phyloP scores from a whole-genome alignment of 2,113 vertebrate species.

The Sylvia atricapilla region DNA sequence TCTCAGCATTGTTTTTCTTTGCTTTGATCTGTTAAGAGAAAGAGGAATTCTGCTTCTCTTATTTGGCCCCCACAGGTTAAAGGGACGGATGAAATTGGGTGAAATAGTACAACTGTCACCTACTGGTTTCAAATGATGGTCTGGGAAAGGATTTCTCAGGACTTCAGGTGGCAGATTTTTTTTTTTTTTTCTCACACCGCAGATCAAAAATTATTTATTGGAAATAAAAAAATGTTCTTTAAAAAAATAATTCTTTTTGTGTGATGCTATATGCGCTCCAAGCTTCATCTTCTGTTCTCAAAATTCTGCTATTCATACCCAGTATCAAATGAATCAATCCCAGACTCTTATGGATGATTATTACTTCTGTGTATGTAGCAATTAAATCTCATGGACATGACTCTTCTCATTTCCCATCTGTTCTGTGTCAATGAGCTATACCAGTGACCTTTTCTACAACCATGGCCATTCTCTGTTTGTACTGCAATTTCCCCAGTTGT shows the following conservation, averaged over 20 bases:
- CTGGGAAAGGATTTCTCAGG: neutral
- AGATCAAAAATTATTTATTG: constrained; percentile 12
- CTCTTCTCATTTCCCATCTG: constrained; percentile 11
- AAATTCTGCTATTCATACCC: neutral
- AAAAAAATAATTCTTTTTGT: neutral
- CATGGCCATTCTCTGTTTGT: neutral
- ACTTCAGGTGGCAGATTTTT: neutral
- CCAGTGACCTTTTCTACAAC: neutral
- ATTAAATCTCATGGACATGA: neutral
- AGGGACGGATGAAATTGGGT: constrained; percentile 23
- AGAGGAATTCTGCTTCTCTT: constrained; percentile 17
- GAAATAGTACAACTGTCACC: constrained; percentile 37
- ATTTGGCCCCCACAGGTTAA: constrained; percentile 3
- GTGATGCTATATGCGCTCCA: neutral
- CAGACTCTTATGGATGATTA: neutral
- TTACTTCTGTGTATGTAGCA: neutral
- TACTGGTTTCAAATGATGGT: neutral
- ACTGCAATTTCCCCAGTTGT: neutral
- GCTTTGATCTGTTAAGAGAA: constrained; percentile 20
- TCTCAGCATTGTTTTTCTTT: constrained; percentile 29
- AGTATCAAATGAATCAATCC: neutral
- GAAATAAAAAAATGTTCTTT: neutral
- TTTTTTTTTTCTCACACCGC: neutral
- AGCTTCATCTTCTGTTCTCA: neutral
- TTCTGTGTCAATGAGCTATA: neutral